Percentiles rank a stretch among this genome's conserved stretches.
phyloP scores from a whole-genome alignment of 2,113 vertebrate species.

The Ahaetulla prasina region DNA sequence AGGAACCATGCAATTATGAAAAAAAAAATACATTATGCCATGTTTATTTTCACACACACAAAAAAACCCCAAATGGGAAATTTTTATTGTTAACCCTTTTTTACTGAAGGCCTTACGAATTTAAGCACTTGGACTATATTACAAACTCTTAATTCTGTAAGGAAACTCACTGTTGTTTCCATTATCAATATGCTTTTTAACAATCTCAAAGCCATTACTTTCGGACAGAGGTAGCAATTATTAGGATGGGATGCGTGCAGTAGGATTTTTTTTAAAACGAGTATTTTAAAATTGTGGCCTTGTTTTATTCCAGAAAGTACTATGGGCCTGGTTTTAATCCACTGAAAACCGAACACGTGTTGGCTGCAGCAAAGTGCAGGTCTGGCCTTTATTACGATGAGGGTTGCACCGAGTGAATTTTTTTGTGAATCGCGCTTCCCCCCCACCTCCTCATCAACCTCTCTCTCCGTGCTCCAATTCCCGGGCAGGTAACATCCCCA shows the following conservation, averaged over 20 bases:
- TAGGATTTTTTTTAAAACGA: not conserved
- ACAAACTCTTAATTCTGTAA: not conserved
- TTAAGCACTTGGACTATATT: not conserved
- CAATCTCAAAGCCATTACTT: not conserved
- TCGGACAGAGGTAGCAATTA: not conserved
- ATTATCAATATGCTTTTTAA: not conserved
- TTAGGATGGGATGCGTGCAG: not conserved
- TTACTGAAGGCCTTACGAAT: not conserved
- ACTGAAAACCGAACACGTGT: not conserved
- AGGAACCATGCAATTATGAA: not conserved
- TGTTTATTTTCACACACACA: not conserved
- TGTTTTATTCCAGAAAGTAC: not conserved
- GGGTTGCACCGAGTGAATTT: not conserved
- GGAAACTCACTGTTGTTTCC: not conserved
- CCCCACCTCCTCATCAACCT: too few species aligned
- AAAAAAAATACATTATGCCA: not conserved
- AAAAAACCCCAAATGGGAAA: not conserved
- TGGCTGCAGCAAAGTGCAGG: not conserved
- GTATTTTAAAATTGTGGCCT: not conserved
- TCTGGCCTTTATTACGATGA: not conserved
- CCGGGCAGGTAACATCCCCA: not conserved
- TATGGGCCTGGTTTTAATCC: not conserved
- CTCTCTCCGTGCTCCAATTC: not conserved
- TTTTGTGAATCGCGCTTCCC: not conserved
- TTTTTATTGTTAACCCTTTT: not conserved